Evolutionary conservation across 2,113 vertebrate species (phyloP), one percentile per base, ranked within the genome.

Genomic region (Pagrus major): DNA sequence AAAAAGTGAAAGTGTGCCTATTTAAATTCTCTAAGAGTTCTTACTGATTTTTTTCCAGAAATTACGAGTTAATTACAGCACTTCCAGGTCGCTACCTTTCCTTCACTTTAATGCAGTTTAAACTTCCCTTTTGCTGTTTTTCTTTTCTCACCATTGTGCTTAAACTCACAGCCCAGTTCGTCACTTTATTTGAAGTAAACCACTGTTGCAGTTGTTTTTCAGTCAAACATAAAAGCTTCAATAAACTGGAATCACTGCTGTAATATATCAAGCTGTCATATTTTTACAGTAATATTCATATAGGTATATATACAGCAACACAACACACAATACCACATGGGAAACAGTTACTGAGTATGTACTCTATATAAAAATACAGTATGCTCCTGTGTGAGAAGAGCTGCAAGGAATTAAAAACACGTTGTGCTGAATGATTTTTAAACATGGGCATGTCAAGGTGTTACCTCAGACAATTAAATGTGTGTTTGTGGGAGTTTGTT

Each of bases 361-460:
- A 37, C 58, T 71, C 59, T 35, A 67, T 67, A n/a, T 55, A n/a
- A n/a, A n/a, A n/a, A 65, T 31, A 15, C 2, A 64, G n/a, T 10
- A n/a, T 21, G 18, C 23, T 74, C 12, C 16, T n/a, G 15, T 31
- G 16, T 70, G 42, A 25, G n/a, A 15, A 58, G 56, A 78, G 16
- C n/a, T 58, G 49, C 37, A 25, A 25, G 27, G 41, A 68, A 61
- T n/a, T 33, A 33, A 72, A n/a, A 4, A 27, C 56, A 69, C n/a
- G 55, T 67, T 60, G 35, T 61, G 63, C 33, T 29, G 29, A 58
- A 29, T 58, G 12, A 54, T 66, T 70, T 79, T 49, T 42, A 55
- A 58, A 59, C 18, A 12, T 4, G 15, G 6, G 56, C 71, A 80
- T 51, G 39, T 79, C 31, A 37, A 20, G 29, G 56, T 29, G 63